These are phyloP conservation scores for Axea sp. DNA, from an alignment of 2,888 invertebrate genomes.

Conservation along the genomic window DNA sequence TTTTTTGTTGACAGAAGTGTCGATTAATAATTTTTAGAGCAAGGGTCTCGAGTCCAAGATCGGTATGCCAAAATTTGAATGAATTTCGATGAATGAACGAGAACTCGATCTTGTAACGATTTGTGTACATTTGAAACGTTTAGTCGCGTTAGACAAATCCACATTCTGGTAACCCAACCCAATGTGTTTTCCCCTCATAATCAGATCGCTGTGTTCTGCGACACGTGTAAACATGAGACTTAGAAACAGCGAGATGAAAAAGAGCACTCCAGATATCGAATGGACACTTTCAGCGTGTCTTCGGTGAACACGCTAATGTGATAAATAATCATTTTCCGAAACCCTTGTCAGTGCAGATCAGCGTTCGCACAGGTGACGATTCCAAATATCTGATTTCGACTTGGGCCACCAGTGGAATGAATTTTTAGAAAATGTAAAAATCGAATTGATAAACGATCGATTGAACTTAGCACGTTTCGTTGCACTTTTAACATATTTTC, in stretches of 20 bases:
- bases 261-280: slow-evolving; percentile 48
- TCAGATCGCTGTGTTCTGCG: slow-evolving; percentile 52
- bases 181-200: slow-evolving; percentile 52
- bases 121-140: slow-evolving; percentile 11
- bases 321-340: slow-evolving; percentile 58
- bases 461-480: no score
- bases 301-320: slow-evolving; percentile 43
- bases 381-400: slow-evolving; percentile 59
- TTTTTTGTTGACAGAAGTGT: no score
- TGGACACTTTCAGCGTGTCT: slow-evolving; percentile 48
- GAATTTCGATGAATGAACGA: slow-evolving; percentile 44
- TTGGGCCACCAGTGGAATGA: slow-evolving; percentile 25
- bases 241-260: slow-evolving; percentile 44
- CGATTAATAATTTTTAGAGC: no score
- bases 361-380: slow-evolving; percentile 37
- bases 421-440: slow-evolving; percentile 6
- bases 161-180: slow-evolving; percentile 59
- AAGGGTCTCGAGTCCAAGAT: no score
- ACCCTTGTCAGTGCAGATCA: slow-evolving; percentile 57
- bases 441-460: no score
- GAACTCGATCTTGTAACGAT: slow-evolving; percentile 29
- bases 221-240: slow-evolving; percentile 61
- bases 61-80: slow-evolving; percentile 16
- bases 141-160: slow-evolving; percentile 31
- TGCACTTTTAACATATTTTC: no score